Conservation (phyloP, 1,140 invertebrate species). For the Drosophila rufa region DNA sequence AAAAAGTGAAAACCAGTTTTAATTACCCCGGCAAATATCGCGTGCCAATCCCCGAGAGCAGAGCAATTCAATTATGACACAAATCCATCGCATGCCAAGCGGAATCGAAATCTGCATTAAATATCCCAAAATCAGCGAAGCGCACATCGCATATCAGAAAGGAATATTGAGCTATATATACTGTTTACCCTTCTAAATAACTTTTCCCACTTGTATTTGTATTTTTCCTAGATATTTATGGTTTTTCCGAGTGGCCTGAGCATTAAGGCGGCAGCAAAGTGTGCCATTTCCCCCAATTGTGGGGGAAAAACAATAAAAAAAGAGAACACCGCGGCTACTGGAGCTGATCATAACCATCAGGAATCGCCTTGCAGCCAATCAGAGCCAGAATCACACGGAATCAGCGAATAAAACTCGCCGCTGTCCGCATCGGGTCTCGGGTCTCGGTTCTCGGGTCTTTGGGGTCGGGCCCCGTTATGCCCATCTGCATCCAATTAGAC, state of each 20-base stretch:
- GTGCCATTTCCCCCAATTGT: constrained; percentile 22
- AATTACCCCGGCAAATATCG: constrained; percentile 60
- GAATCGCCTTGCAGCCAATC: constrained; percentile 33
- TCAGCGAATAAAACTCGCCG: constrained; percentile 8
- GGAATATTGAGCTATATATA: neutral
- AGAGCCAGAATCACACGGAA: constrained; percentile 25
- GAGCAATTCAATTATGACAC: constrained; percentile 77
- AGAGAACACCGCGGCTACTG: constrained; percentile 21
- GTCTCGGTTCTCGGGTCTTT: constrained; percentile 35
- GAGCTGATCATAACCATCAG: constrained; percentile 39
- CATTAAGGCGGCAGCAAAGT: neutral
- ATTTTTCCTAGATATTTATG: neutral
- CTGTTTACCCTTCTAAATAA: neutral
- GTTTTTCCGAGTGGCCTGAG: neutral
- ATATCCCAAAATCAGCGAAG: constrained; percentile 60
- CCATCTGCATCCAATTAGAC: constrained; percentile 79
- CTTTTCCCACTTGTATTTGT: neutral
- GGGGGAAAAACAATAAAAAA: constrained; percentile 2
- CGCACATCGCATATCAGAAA: constrained; percentile 21
- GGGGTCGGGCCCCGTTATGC: constrained; percentile 54
- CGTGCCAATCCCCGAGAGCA: constrained; percentile 43
- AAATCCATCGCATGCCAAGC: constrained; percentile 69
- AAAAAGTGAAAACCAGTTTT: constrained; percentile 76
- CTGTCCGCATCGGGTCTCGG: constrained; percentile 13
- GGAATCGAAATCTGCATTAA: constrained; percentile 34